Base-by-base conservation (phyloP, 2,113 vertebrate species). In the Psittacus erithacus region DNA sequence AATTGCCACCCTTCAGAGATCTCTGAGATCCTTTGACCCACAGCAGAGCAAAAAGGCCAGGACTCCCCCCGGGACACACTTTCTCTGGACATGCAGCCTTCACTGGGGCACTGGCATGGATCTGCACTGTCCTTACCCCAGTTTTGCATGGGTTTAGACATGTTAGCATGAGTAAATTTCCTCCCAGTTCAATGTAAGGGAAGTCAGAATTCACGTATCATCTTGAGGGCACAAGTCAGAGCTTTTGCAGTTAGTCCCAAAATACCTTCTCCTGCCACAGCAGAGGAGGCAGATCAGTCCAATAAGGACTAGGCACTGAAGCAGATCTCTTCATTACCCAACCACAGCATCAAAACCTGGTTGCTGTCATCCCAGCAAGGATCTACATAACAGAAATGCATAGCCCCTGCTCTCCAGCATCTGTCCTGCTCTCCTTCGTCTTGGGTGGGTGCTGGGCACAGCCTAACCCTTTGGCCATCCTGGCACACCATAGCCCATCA, bases 71-170 rank as follows among this genome's bases (percentile, higher is more conserved):
- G 11, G 15, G 46, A 70, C 0, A 0, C 1, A 2, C 15, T 39
- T 67, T 85, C n/a, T 59, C 19, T 5, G 6, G 69, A 13, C 1
- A 1, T 12, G 33, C 27, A 77, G 85, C 38, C 46, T 38, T 52
- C 1, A 0, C 43, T 1, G 3, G 35, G 22, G 31, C 24, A 1
- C 18, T n/a, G 53, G 9, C 1, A 27, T 0, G 3, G 35, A 4
- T 47, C 71, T 52, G 25, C 31, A 11, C 43, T 17, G 12, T 16
- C 43, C 41, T 31, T 2, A 10, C 1, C n/a, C 24, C 33, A 2
- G 0, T 62, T 88, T 91, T 38, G 13, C 24, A 7, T 8, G 46
- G 44, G 25, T 87, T 71, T 60, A 13, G 50, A 53, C 33, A 3
- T 0, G 22, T 29, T 4, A 41, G 13, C 1, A 0, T 13, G 19